phyloP scores from a whole-genome alignment of 1,140 invertebrate genomes.

The Holcopasites calliopsidis region DNA sequence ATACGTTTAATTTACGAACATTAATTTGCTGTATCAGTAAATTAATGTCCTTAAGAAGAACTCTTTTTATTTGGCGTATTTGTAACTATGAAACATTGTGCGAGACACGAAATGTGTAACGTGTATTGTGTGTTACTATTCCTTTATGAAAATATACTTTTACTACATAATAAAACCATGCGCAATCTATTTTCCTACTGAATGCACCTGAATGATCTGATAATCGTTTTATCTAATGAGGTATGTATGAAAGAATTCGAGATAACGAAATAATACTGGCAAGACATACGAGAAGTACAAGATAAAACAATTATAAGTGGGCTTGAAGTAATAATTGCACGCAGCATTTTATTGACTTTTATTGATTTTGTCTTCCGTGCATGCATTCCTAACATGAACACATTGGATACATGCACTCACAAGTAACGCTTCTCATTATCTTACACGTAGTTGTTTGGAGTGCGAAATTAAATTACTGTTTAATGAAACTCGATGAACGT shows the following conservation, averaged over 20 bases:
- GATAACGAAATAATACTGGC: not conserved
- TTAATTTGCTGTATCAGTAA: conserved; percentile 4
- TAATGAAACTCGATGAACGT: conserved; percentile 65
- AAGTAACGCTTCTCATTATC: conserved; percentile 72
- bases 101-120: conserved; percentile 15
- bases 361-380: conserved; percentile 73
- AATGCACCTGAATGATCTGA: not conserved
- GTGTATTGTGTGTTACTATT: not conserved
- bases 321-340: not conserved
- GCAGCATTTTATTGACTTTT: conserved; percentile 70
- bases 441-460: conserved; percentile 72
- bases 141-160: conserved; percentile 16
- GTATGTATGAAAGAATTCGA: not conserved
- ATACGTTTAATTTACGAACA: not conserved
- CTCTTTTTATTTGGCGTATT: conserved; percentile 26
- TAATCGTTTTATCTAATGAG: not conserved
- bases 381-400: conserved; percentile 79
- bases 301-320: not conserved
- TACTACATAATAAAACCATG: not conserved
- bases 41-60: conserved; percentile 21
- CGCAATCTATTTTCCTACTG: not conserved
- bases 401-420: conserved; percentile 75
- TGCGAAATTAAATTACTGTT: conserved; percentile 74
- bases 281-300: not conserved
- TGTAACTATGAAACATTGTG: conserved; percentile 31